phyloP scores from a whole-genome alignment of 2,113 vertebrate species.

The Gopherus flavomarginatus region DNA sequence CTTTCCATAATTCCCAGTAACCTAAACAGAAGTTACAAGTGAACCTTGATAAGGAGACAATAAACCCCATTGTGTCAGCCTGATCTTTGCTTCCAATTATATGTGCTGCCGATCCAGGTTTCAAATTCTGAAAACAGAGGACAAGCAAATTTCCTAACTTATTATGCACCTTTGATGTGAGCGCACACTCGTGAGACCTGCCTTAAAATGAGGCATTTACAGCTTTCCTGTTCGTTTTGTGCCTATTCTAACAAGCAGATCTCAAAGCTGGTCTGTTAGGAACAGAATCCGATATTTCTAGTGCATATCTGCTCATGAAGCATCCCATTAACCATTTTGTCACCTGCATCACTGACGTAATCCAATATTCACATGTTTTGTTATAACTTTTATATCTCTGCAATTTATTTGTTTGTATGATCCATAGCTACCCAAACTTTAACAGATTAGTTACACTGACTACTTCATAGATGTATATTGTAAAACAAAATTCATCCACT shows the following conservation, averaged over 20 bases:
- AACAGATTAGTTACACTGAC: neutral
- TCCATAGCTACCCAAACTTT: neutral
- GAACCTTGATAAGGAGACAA: constrained; percentile 63
- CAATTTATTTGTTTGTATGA: neutral
- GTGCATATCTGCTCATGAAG: neutral
- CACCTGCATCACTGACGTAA: neutral
- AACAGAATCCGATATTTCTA: neutral
- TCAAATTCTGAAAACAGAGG: constrained; percentile 56
- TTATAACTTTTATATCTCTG: neutral
- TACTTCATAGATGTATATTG: neutral
- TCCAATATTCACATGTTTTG: neutral
- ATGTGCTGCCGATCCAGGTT: constrained; percentile 48
- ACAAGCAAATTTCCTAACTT: constrained; percentile 55
- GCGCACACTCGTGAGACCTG: neutral
- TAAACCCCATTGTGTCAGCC: constrained; percentile 48
- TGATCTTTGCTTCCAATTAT: constrained; percentile 60
- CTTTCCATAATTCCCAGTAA: constrained; percentile 46
- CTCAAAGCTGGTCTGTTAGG: neutral
- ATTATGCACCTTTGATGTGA: neutral
- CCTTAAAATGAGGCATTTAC: neutral
- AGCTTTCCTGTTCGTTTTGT: neutral
- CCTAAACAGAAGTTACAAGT: constrained; percentile 50
- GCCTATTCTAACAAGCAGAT: neutral
- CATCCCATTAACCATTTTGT: neutral
- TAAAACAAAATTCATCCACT: constrained; percentile 7